A percentile compares a stretch with the other conserved stretches of the same genome.
Conservation (phyloP, 2,888 invertebrate genomes). For the Mesochorus sp. region DNA sequence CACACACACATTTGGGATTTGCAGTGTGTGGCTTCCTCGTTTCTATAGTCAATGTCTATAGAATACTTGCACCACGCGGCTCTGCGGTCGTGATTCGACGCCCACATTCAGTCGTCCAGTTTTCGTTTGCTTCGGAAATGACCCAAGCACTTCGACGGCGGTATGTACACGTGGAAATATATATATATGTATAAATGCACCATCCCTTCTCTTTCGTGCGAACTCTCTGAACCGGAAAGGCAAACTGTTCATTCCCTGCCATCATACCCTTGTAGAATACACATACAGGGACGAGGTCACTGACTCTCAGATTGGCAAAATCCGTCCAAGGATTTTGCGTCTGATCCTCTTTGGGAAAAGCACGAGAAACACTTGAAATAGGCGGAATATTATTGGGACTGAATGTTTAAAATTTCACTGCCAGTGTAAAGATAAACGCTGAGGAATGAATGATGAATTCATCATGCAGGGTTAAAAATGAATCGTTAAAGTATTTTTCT, state of each 20-base stretch:
- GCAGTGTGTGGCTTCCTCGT: constrained; percentile 72
- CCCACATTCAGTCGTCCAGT: constrained; percentile 76
- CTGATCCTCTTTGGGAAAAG: neutral
- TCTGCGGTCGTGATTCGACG: constrained; percentile 78
- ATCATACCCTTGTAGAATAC: constrained; percentile 43
- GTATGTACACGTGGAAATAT: too few species aligned
- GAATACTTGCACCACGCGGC: constrained; percentile 64
- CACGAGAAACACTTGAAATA: neutral
- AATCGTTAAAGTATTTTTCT: too few species aligned
- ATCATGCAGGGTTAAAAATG: too few species aligned
- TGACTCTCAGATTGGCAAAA: constrained; percentile 23
- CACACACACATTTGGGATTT: constrained; percentile 66
- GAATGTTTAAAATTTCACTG: too few species aligned
- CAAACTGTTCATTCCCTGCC: constrained; percentile 68
- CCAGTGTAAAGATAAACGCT: too few species aligned
- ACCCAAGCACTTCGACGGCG: constrained; percentile 75
- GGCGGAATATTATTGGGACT: neutral
- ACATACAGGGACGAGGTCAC: constrained; percentile 11
- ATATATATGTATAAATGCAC: constrained; percentile 15
- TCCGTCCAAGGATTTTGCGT: constrained; percentile 36
- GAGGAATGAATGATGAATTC: too few species aligned
- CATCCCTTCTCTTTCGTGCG: constrained; percentile 46
- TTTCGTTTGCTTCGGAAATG: constrained; percentile 80
- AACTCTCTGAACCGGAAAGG: constrained; percentile 75
- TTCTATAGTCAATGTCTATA: constrained; percentile 21